phyloP scores from a whole-genome alignment of 2,113 vertebrate species.

The Stercorarius parasiticus region DNA sequence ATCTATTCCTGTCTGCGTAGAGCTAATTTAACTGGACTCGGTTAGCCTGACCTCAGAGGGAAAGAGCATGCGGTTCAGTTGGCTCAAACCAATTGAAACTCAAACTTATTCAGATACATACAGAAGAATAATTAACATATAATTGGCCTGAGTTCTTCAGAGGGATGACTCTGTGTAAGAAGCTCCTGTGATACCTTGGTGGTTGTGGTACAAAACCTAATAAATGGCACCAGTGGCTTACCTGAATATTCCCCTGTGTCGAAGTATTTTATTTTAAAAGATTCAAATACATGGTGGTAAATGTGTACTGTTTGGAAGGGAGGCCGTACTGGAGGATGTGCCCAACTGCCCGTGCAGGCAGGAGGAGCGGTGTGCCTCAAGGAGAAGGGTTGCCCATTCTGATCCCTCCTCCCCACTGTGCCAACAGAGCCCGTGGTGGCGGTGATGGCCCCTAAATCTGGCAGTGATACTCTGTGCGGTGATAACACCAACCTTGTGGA shows the following conservation, averaged over 20 bases:
- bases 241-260: neutral
- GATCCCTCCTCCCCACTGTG: neutral
- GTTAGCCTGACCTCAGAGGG: constrained; percentile 52
- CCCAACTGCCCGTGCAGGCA: accelerated
- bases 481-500: neutral
- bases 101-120: neutral
- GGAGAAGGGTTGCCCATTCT: neutral
- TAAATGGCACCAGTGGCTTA: neutral
- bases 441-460: neutral
- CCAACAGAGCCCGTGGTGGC: neutral
- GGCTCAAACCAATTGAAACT: neutral
- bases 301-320: neutral
- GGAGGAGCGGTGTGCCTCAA: neutral
- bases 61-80: neutral
- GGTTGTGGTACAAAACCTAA: neutral
- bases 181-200: neutral
- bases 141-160: neutral
- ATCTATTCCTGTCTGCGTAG: neutral
- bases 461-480: neutral
- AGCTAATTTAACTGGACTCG: neutral
- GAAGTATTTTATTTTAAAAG: neutral
- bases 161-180: neutral
- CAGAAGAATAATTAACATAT: constrained; percentile 12
- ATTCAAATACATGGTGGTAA: neutral
- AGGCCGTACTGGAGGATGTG: accelerated